phyloP scores from a whole-genome alignment of 2,888 invertebrate species.

The Trimorus sp. region DNA sequence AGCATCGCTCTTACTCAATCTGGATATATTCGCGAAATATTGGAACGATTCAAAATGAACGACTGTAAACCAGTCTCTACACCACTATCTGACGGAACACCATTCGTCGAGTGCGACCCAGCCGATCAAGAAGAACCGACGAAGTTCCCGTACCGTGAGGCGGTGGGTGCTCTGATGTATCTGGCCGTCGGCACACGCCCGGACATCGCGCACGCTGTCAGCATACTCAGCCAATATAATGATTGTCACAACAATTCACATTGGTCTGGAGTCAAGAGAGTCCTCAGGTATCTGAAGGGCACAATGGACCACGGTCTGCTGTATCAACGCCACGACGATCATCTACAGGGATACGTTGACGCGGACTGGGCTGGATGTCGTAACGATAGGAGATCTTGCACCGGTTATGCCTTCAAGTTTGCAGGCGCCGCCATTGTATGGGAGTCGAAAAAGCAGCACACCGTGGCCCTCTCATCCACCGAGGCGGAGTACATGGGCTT shows the following conservation, averaged over 20 bases:
- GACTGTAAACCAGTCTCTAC: neutral
- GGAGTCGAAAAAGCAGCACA: too few relatives aligned
- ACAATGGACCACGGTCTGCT: conserved; percentile 1
- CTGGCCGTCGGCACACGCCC: conserved; percentile 57
- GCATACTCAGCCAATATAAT: conserved; percentile 53
- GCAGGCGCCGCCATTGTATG: too few relatives aligned
- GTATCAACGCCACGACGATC: too few relatives aligned
- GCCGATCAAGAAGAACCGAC: conserved; percentile 4
- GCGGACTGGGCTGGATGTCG: conserved; percentile 16
- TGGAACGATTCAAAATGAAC: conserved; percentile 26
- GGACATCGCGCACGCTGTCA: conserved; percentile 49
- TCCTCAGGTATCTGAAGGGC: conserved; percentile 11
- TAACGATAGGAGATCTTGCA: conserved; percentile 18
- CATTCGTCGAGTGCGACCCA: conserved; percentile 8
- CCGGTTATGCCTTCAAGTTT: conserved; percentile 13
- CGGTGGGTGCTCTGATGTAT: conserved; percentile 55
- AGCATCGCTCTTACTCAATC: neutral
- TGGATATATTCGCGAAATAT: neutral
- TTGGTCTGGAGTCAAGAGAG: neutral
- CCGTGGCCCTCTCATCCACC: too few relatives aligned
- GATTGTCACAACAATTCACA: conserved; percentile 7
- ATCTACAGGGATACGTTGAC: conserved; percentile 9
- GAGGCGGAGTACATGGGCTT: conserved; percentile 5
- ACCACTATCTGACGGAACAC: conserved; percentile 6
- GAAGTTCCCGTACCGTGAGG: conserved; percentile 45